Conservation (phyloP, 2,113 vertebrate genomes). For the Shinisaurus crocodilurus region DNA sequence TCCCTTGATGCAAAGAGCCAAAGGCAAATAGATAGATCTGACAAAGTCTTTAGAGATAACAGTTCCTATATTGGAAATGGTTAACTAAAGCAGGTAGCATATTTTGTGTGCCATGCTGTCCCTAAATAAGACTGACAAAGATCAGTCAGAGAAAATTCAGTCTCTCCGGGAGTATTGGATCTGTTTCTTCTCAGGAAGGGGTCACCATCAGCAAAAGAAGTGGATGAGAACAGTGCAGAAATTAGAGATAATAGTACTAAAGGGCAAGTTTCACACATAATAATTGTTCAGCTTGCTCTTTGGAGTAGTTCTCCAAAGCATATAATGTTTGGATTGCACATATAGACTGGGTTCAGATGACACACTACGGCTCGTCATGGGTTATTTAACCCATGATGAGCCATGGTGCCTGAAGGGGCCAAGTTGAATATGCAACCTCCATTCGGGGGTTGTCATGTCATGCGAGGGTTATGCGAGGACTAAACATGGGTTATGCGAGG, state of each 20-base stretch:
- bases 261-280: not conserved
- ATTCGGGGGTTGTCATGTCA: no score
- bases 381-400: no score
- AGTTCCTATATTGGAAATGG: not conserved
- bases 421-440: no score
- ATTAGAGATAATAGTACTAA: not conserved
- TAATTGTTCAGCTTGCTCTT: no score
- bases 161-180: not conserved
- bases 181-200: slow-evolving; percentile 8
- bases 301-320: not conserved
- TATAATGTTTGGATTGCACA: not conserved
- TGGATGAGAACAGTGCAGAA: not conserved
- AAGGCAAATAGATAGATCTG: not conserved
- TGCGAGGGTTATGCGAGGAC: no score
- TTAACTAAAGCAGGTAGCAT: not conserved
- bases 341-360: not conserved
- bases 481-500: no score
- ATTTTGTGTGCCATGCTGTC: not conserved
- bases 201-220: not conserved
- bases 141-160: not conserved
- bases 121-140: not conserved
- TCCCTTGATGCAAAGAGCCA: not conserved
- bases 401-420: no score
- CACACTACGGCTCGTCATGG: no score
- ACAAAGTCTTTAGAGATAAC: not conserved